Percentiles rank a stretch among this genome's conserved stretches.
These are phyloP conservation scores for Apotomis betuletana DNA, from an alignment of 2,888 invertebrate species.

Conservation along the genomic window DNA sequence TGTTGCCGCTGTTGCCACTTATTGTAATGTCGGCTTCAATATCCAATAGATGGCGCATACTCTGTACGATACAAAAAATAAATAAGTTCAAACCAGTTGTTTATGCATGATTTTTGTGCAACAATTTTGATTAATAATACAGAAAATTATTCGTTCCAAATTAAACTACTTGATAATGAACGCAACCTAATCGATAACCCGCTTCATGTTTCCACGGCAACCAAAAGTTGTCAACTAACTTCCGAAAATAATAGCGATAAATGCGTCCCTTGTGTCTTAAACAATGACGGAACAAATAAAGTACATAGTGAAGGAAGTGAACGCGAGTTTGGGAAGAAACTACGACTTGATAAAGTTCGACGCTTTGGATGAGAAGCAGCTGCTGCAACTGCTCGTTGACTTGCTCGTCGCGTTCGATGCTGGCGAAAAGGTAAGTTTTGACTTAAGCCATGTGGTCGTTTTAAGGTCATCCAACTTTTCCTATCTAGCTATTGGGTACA, in stretches of 20 bases:
- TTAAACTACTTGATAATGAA: neutral
- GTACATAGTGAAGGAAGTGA: conserved; percentile 88
- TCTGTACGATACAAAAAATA: no score
- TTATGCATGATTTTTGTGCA: no score
- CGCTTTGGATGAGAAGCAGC: conserved; percentile 88
- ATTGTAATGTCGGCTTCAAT: neutral
- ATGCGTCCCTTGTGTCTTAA: neutral
- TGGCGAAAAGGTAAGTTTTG: conserved; percentile 81
- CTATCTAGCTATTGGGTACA: no score
- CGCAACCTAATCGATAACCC: conserved; percentile 1
- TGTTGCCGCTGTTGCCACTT: neutral
- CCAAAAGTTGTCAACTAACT: conserved; percentile 47
- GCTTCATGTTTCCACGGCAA: conserved; percentile 52
- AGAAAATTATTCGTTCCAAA: neutral
- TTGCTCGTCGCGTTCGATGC: conserved; percentile 88
- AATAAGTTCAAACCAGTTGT: no score
- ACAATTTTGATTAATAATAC: no score
- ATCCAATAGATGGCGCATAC: conserved; percentile 5
- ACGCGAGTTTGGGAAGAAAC: conserved; percentile 87
- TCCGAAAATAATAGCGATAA: neutral
- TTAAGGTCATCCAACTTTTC: no score
- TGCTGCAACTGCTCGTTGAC: conserved; percentile 91
- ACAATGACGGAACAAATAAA: conserved; percentile 87
- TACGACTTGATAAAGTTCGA: conserved; percentile 94
- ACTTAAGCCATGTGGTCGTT: no score